These are phyloP conservation scores for Aradophagus sp. DNA, from an alignment of 1,140 invertebrate genomes.

Conservation along the genomic window DNA sequence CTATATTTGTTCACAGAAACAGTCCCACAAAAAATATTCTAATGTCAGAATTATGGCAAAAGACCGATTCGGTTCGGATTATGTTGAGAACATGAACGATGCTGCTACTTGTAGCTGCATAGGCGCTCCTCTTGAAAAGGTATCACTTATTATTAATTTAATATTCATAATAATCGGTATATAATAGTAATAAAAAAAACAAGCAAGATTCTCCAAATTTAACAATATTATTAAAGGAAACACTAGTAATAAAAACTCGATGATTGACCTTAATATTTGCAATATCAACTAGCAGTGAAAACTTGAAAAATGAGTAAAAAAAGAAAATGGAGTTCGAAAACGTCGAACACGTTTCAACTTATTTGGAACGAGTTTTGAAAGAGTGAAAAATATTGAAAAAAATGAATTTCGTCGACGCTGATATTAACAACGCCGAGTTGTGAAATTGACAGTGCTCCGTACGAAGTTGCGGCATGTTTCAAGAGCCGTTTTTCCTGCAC, in stretches of 20 bases:
- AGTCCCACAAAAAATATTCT: slow-evolving; percentile 45
- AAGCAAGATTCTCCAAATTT: neutral
- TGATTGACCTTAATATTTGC: too few relatives aligned
- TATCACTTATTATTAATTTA: slow-evolving; percentile 35
- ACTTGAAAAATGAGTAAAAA: too few relatives aligned
- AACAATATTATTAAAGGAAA: neutral
- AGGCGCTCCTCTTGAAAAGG: slow-evolving; percentile 67
- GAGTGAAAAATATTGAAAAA: neutral
- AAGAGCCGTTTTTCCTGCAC: slow-evolving; percentile 74
- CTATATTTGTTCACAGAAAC: slow-evolving; percentile 57
- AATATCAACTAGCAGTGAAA: too few relatives aligned
- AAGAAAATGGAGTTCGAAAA: too few relatives aligned
- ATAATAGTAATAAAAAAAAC: neutral
- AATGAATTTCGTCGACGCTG: neutral
- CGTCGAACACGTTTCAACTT: too few relatives aligned
- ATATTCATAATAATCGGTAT: neutral
- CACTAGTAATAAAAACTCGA: too few relatives aligned
- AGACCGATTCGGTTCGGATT: slow-evolving; percentile 66
- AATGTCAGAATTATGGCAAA: slow-evolving; percentile 69
- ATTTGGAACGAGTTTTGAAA: neutral
- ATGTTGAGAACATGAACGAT: slow-evolving; percentile 70
- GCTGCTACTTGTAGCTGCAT: slow-evolving; percentile 69
- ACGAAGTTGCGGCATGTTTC: slow-evolving; percentile 70
- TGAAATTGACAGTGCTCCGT: slow-evolving; percentile 65
- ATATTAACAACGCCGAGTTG: neutral